phyloP scores from a whole-genome alignment of 1,140 invertebrate species.

The Drosophila ercepeae region DNA sequence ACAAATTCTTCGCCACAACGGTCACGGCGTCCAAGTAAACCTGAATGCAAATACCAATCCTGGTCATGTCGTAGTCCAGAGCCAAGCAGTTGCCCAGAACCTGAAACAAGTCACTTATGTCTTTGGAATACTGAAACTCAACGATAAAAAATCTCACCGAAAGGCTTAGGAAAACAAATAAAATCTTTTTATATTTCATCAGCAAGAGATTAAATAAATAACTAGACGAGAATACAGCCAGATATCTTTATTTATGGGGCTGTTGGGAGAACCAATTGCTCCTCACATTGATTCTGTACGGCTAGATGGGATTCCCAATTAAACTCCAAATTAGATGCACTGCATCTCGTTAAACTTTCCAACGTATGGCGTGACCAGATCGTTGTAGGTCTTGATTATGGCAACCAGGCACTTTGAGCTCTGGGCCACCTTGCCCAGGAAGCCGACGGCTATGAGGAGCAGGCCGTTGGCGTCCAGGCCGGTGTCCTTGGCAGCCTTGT shows the following conservation, averaged over 20 bases:
- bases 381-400: not conserved
- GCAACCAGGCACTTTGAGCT: not conserved
- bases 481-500: not conserved
- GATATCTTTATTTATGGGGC: not conserved
- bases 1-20: not conserved
- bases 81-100: not conserved
- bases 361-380: not conserved
- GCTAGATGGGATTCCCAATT: not conserved
- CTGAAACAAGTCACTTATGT: not conserved
- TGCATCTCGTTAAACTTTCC: not conserved
- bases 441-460: not conserved
- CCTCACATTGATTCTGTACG: not conserved
- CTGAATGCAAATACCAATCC: not conserved
- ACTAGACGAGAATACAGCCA: not conserved
- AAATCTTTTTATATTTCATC: not conserved
- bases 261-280: not conserved
- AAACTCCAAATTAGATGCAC: not conserved
- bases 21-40: not conserved
- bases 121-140: not conserved
- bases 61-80: not conserved
- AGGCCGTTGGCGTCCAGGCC: not conserved
- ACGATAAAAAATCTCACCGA: not conserved
- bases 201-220: not conserved
- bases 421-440: not conserved
- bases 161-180: not conserved